These are phyloP conservation scores for Heteropelma amictum DNA, from an alignment of 2,888 invertebrate genomes.

Conservation along the genomic window DNA sequence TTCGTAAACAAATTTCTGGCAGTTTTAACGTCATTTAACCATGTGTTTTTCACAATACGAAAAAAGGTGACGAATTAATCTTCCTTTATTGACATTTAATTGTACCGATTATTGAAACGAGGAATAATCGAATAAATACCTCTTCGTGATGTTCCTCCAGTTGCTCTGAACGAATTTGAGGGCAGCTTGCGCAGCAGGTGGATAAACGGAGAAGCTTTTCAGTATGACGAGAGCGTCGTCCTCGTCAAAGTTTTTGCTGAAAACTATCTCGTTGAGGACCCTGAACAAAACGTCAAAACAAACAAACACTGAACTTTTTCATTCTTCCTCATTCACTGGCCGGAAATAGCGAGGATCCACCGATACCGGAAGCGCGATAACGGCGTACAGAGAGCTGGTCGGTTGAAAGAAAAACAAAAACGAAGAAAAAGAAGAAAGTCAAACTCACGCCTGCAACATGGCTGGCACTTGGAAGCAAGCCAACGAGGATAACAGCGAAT, in stretches of 20 bases:
- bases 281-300: slow-evolving; percentile 53
- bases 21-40: no score
- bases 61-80: not conserved
- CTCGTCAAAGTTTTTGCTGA: slow-evolving; percentile 61
- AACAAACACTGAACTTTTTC: not conserved
- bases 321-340: not conserved
- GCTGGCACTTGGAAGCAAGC: slow-evolving; percentile 71
- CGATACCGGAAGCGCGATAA: slow-evolving; percentile 35
- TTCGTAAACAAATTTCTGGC: no score
- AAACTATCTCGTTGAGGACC: slow-evolving; percentile 68
- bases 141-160: slow-evolving; percentile 67
- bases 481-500: slow-evolving; percentile 68
- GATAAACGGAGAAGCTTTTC: slow-evolving; percentile 67
- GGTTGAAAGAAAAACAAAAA: not conserved
- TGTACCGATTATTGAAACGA: no score
- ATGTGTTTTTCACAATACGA: no score
- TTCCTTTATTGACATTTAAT: no score
- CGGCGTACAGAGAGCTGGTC: not conserved
- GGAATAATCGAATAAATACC: slow-evolving; percentile 53
- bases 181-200: slow-evolving; percentile 68
- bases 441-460: slow-evolving; percentile 71
- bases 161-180: slow-evolving; percentile 67
- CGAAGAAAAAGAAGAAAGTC: not conserved
- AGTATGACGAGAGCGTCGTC: slow-evolving; percentile 67
- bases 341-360: slow-evolving; percentile 50